These are phyloP conservation scores for Lepus europaeus DNA, from an alignment of 2,113 vertebrate genomes.

Conservation along the genomic window DNA sequence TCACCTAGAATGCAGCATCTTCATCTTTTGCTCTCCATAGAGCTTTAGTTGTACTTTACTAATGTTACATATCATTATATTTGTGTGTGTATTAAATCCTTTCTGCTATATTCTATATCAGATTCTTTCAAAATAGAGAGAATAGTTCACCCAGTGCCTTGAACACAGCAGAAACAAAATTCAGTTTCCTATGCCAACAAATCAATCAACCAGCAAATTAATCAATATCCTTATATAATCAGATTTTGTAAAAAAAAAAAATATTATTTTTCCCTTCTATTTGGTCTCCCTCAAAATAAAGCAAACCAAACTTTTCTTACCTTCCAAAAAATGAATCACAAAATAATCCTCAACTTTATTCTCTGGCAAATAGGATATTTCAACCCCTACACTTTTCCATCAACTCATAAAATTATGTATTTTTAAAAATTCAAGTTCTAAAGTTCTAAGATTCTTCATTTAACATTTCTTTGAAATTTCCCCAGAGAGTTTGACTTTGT, in stretches of 20 bases:
- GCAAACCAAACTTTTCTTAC: neutral
- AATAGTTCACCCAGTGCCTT: neutral
- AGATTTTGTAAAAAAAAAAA: neutral
- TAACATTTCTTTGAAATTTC: neutral
- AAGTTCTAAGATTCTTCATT: neutral
- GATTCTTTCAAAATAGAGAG: neutral
- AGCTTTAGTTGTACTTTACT: neutral
- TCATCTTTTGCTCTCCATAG: neutral
- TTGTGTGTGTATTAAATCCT: neutral
- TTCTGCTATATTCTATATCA: neutral
- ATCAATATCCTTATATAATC: neutral
- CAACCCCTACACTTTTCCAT: neutral
- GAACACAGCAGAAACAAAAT: neutral
- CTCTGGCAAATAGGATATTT: constrained; percentile 14
- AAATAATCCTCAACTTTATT: constrained; percentile 4
- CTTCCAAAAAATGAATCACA: neutral
- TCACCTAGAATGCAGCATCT: neutral
- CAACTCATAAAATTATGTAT: neutral
- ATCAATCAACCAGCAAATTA: neutral
- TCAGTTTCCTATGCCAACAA: neutral
- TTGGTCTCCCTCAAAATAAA: constrained; percentile 27
- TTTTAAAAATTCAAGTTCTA: neutral
- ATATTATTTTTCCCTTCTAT: neutral
- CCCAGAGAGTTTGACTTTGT: neutral
- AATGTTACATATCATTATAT: neutral